Conservation (phyloP, 2,888 invertebrate species). For the Xanthia togata region DNA sequence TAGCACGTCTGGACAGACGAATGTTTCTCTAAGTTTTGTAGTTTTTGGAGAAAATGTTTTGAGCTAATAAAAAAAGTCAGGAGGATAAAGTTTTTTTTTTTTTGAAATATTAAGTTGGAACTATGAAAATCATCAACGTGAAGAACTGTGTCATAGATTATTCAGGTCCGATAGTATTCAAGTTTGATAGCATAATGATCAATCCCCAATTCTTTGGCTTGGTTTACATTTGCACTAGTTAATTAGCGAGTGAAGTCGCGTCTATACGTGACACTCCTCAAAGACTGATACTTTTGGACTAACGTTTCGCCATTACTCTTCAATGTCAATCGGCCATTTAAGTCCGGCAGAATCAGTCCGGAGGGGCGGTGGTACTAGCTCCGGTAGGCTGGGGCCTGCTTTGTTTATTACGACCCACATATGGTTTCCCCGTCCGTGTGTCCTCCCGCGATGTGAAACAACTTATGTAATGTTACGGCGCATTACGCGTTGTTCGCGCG, state of each 20-base stretch:
- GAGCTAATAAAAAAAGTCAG: background rate
- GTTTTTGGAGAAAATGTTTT: background rate
- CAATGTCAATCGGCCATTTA: background rate
- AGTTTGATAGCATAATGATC: background rate
- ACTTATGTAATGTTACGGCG: conserved; percentile 53
- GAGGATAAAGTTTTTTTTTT: background rate
- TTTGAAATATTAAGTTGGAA: background rate
- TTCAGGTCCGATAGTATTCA: no score
- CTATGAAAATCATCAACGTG: background rate
- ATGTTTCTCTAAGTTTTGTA: background rate
- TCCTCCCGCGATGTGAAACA: conserved; percentile 35
- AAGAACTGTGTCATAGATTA: background rate
- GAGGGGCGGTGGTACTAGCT: background rate
- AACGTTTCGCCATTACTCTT: background rate
- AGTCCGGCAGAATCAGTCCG: no score
- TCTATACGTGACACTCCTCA: background rate
- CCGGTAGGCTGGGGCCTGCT: background rate
- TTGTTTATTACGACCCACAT: background rate
- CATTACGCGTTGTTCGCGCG: conserved; percentile 63
- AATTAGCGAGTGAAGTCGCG: background rate
- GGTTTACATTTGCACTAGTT: background rate
- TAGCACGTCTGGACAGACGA: background rate
- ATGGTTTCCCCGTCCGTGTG: background rate
- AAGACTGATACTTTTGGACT: no score
- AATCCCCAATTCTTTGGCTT: no score